Evolutionary conservation across 64 coral and sea anemone species (phyloP).

Genomic region (Pocillopora damicornis): DNA sequence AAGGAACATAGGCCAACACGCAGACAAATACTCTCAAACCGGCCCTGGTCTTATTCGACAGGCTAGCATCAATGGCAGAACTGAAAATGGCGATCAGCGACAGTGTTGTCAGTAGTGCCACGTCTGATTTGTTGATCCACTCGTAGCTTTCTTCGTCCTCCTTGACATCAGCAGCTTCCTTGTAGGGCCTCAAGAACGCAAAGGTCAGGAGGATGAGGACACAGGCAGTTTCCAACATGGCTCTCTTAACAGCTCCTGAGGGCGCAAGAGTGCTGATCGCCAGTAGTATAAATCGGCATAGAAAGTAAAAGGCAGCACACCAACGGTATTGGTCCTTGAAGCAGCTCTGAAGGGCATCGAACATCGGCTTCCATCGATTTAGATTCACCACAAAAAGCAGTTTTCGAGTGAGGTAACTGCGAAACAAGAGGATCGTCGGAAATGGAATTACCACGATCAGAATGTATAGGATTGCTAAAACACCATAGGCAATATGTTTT

Average conservation of each 20-base stretch:
- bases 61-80: not conserved
- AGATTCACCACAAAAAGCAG: slow-evolving; percentile 64
- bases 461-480: slow-evolving; percentile 66
- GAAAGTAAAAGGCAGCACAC: slow-evolving; percentile 91
- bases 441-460: slow-evolving; percentile 64
- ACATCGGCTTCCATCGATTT: slow-evolving; percentile 81
- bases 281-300: slow-evolving; percentile 61
- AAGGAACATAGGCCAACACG: slow-evolving; percentile 43
- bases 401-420: slow-evolving; percentile 61
- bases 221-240: slow-evolving; percentile 47
- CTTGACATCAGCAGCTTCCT: slow-evolving; percentile 6
- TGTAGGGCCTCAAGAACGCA: slow-evolving; percentile 37
- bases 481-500: slow-evolving; percentile 64
- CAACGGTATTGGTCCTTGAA: slow-evolving; percentile 89
- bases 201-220: slow-evolving; percentile 19
- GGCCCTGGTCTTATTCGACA: not conserved
- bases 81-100: slow-evolving; percentile 57
- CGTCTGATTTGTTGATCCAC: slow-evolving; percentile 43
- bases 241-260: slow-evolving; percentile 36
- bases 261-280: slow-evolving; percentile 12
- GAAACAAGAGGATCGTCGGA: slow-evolving; percentile 72
- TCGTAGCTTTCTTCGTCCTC: slow-evolving; percentile 35
- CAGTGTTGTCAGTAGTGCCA: slow-evolving; percentile 14
- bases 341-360: slow-evolving; percentile 83
- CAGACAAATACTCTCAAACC: not conserved